Percentiles rank a stretch among this genome's conserved stretches.
Conservation (phyloP, 2,113 vertebrate species). For the Phoenicopterus ruber region DNA sequence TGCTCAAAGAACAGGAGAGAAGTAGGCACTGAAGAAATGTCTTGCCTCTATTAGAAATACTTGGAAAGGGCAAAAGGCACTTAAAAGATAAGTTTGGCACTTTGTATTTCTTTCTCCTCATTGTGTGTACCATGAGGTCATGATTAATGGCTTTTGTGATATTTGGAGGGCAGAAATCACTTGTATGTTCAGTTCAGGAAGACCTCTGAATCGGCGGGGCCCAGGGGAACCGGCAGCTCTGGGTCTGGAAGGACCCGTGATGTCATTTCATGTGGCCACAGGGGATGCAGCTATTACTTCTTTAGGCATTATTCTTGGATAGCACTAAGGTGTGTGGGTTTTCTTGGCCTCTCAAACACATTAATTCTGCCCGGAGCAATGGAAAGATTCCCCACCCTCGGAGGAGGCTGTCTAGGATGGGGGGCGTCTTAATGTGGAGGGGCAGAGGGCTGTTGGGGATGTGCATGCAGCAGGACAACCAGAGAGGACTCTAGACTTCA, state of each 20-base stretch:
- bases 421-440: neutral
- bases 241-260: constrained; percentile 2
- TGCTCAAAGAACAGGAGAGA: neutral
- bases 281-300: neutral
- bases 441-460: neutral
- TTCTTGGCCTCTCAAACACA: neutral
- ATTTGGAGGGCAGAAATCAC: constrained; percentile 36
- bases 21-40: neutral
- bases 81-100: neutral
- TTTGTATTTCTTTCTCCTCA: neutral
- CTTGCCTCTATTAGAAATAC: neutral
- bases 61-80: neutral
- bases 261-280: neutral
- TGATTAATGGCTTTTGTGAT: constrained; percentile 35
- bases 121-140: constrained; percentile 5
- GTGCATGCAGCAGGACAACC: neutral
- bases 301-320: constrained; percentile 43
- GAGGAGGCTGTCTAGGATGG: neutral
- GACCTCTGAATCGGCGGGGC: neutral
- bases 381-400: neutral
- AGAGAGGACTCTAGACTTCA: neutral
- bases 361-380: neutral
- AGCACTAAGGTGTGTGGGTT: neutral
- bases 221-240: neutral
- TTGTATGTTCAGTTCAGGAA: neutral